These are phyloP conservation scores for Matsumyia berberina DNA, from an alignment of 2,888 invertebrate genomes.

Conservation along the genomic window DNA sequence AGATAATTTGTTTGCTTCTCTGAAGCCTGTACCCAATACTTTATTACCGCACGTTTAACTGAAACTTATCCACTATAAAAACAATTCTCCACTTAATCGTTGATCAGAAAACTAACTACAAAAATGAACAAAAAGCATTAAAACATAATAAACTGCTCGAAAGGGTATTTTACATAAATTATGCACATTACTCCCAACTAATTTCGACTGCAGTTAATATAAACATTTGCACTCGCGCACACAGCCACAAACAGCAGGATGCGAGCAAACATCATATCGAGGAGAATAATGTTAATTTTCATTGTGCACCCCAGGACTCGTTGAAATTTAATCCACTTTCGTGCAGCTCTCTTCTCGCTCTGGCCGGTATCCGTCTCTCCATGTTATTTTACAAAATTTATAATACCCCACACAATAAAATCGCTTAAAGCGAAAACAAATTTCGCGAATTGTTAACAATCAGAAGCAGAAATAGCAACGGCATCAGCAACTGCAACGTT, in stretches of 20 bases:
- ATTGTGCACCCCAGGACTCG: constrained; percentile 47
- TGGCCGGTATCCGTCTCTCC: not conserved
- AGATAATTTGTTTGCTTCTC: too few species aligned
- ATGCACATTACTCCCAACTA: constrained; percentile 11
- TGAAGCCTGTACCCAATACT: too few species aligned
- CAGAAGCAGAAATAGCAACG: constrained; percentile 18
- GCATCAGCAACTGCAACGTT: constrained; percentile 6
- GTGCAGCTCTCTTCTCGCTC: not conserved
- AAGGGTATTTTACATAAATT: constrained; percentile 14
- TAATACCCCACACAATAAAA: constrained; percentile 17
- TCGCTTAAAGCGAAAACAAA: constrained; percentile 35
- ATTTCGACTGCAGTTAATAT: constrained; percentile 18
- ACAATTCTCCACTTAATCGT: not conserved
- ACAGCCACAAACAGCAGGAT: constrained; percentile 7
- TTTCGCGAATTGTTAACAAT: constrained; percentile 43
- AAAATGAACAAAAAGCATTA: constrained; percentile 8
- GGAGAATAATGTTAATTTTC: constrained; percentile 43
- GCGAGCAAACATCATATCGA: constrained; percentile 5
- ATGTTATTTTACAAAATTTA: constrained; percentile 23
- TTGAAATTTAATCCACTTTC: constrained; percentile 43
- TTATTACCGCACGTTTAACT: not conserved
- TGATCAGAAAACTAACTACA: not conserved
- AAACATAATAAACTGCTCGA: constrained; percentile 24
- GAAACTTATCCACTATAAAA: not conserved
- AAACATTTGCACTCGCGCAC: constrained; percentile 17